Conservation (phyloP, 1,140 invertebrate species). For the Hypothenemus hampei region DNA sequence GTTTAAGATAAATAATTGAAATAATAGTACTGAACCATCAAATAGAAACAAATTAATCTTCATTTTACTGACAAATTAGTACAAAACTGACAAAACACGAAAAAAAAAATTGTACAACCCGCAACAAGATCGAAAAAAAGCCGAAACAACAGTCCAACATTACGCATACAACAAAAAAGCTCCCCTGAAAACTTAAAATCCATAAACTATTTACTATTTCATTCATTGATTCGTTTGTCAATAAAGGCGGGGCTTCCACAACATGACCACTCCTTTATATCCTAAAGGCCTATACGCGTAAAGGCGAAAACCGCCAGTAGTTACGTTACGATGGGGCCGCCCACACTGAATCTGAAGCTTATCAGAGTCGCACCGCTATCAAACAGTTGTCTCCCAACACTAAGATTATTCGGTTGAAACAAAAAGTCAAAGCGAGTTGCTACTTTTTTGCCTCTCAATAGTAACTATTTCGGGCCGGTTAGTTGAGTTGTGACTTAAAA, state of each 20-base stretch:
- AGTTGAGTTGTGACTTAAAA: too few relatives aligned
- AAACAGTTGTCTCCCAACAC: slow-evolving; percentile 37
- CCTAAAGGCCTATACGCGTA: slow-evolving; percentile 15
- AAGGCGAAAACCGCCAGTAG: slow-evolving; percentile 24
- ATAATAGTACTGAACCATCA: too few relatives aligned
- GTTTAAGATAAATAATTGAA: too few relatives aligned
- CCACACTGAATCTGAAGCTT: slow-evolving; percentile 30
- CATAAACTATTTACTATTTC: slow-evolving; percentile 39
- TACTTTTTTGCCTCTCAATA: background rate
- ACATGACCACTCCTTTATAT: slow-evolving; percentile 13
- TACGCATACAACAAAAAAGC: slow-evolving; percentile 19
- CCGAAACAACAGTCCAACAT: too few relatives aligned
- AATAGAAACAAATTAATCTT: too few relatives aligned
- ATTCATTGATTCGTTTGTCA: slow-evolving; percentile 41
- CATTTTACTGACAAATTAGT: too few relatives aligned
- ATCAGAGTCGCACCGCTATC: slow-evolving; percentile 34
- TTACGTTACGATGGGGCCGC: slow-evolving; percentile 5
- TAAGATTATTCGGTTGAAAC: slow-evolving; percentile 17
- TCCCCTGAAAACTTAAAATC: slow-evolving; percentile 29
- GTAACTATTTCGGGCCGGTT: background rate
- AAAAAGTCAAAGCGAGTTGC: background rate
- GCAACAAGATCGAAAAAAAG: too few relatives aligned
- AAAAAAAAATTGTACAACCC: too few relatives aligned
- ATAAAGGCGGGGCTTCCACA: slow-evolving; percentile 23
- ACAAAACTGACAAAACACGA: too few relatives aligned